A percentile compares a stretch with the other conserved stretches of the same genome.
Evolutionary conservation across 2,797 vertebrate genomes (phyloP).

Genomic region (Acrossocheilus wenchowensis): DNA sequence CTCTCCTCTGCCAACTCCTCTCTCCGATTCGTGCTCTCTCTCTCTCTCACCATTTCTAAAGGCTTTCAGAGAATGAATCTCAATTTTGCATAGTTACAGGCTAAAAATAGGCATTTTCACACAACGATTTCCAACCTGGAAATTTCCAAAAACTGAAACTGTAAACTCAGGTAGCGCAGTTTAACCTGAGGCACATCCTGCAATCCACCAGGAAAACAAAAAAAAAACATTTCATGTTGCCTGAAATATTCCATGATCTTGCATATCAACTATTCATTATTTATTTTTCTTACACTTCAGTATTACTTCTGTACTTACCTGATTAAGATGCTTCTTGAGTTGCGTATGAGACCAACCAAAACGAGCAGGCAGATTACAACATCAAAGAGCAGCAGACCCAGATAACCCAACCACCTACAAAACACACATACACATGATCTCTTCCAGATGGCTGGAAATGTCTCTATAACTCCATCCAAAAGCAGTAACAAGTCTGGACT

Average conservation of each 20-base stretch:
- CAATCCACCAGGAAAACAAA: background rate
- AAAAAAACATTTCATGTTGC: background rate
- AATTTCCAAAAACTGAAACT: constrained; percentile 7
- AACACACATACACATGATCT: constrained; percentile 6
- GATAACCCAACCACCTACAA: constrained; percentile 93
- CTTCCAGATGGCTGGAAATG: background rate
- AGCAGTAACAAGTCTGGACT: background rate
- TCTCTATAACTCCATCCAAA: background rate
- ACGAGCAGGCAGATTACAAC: constrained; percentile 95
- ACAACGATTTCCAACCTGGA: background rate
- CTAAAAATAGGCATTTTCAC: constrained; percentile 47
- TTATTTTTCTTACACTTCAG: background rate
- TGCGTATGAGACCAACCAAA: constrained; percentile 96
- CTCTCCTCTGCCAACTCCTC: constrained; percentile 5
- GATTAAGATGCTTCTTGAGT: constrained; percentile 93
- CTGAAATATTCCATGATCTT: background rate
- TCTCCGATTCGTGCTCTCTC: constrained; percentile 11
- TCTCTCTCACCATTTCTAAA: constrained; percentile 20
- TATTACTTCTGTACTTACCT: constrained; percentile 76
- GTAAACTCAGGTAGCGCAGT: background rate
- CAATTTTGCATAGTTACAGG: constrained; percentile 49
- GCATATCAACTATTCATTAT: background rate
- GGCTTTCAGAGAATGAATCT: constrained; percentile 25
- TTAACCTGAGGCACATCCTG: background rate
- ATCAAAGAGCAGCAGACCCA: constrained; percentile 91